Percentiles rank a stretch among this genome's conserved stretches.
phyloP scores from a whole-genome alignment of 2,797 vertebrate genomes.

The Crypturellus tataupa region DNA sequence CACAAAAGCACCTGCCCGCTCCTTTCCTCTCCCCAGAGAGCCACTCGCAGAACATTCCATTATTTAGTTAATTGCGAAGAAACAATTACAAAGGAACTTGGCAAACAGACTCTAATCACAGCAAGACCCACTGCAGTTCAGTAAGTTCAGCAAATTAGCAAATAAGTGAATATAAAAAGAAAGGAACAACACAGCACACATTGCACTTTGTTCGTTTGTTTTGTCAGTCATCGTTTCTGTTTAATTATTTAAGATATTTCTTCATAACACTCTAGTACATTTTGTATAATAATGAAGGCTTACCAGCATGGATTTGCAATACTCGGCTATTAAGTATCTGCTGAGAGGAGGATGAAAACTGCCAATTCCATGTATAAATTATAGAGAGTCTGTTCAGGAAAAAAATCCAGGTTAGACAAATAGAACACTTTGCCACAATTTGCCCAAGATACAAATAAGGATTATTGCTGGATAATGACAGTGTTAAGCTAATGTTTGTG shows the following conservation, averaged over 20 bases:
- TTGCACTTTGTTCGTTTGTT: slow-evolving; percentile 44
- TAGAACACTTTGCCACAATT: slow-evolving; percentile 14
- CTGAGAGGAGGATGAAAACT: background rate
- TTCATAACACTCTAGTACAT: slow-evolving; percentile 37
- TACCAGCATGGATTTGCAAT: slow-evolving; percentile 21
- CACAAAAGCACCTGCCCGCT: slow-evolving; percentile 56
- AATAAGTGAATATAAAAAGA: slow-evolving; percentile 55
- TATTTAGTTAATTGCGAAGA: slow-evolving; percentile 73
- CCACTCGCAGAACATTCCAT: slow-evolving; percentile 53
- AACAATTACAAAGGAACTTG: slow-evolving; percentile 72
- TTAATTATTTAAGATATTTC: slow-evolving; percentile 70
- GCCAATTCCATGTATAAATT: background rate
- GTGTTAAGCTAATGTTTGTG: background rate
- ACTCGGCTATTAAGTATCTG: background rate
- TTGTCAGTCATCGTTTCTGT: slow-evolving; percentile 45
- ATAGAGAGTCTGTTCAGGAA: background rate
- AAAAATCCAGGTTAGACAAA: slow-evolving; percentile 30
- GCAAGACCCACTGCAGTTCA: slow-evolving; percentile 52
- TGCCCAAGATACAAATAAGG: background rate
- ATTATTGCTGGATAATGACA: slow-evolving; percentile 5
- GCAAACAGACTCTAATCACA: slow-evolving; percentile 60
- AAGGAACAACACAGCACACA: slow-evolving; percentile 48
- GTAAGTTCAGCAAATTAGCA: slow-evolving; percentile 64
- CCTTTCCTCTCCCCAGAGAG: slow-evolving; percentile 55
- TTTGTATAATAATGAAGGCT: slow-evolving; percentile 45